Conservation (phyloP, 2,797 vertebrate genomes). For the Sebastes taczanowskii region DNA sequence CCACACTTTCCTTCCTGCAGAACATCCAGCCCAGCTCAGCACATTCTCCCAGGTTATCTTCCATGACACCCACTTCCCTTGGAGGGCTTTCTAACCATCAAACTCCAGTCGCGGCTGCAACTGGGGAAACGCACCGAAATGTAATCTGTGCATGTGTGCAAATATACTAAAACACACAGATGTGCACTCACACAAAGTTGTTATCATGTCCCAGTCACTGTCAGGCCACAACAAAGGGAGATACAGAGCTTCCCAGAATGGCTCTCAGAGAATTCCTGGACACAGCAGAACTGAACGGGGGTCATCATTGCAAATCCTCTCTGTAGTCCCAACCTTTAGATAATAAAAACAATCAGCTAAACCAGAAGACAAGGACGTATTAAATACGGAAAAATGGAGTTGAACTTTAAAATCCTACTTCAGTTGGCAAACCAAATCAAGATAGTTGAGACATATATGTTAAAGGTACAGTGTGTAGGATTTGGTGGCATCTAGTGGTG, state of each 20-base stretch:
- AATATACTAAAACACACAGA: conserved; percentile 27
- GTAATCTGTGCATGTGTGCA: conserved; percentile 29
- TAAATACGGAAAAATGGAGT: neutral
- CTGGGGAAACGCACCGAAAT: neutral
- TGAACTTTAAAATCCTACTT: neutral
- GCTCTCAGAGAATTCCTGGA: conserved; percentile 22
- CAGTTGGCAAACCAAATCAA: neutral
- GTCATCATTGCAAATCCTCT: conserved; percentile 7
- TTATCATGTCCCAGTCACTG: conserved; percentile 18
- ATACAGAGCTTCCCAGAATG: conserved; percentile 13
- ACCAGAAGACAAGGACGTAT: neutral
- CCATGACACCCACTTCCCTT: conserved; percentile 72
- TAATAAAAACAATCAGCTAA: conserved; percentile 6
- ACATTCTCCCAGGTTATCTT: conserved; percentile 83
- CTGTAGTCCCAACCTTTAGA: neutral
- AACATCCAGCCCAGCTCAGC: conserved; percentile 78
- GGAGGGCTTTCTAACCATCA: conserved; percentile 45
- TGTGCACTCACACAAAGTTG: neutral
- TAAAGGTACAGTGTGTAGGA: neutral
- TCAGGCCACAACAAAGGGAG: conserved; percentile 26
- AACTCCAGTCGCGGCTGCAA: conserved; percentile 18
- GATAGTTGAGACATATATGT: neutral
- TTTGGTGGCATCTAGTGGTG: too few relatives aligned
- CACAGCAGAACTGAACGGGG: conserved; percentile 38
- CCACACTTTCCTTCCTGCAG: conserved; percentile 76